A percentile compares a stretch with the other conserved stretches of the same genome.
Conservation (phyloP, 30 jellyfish, hydroid and myxozoan species). For the Hydra vulgaris region DNA sequence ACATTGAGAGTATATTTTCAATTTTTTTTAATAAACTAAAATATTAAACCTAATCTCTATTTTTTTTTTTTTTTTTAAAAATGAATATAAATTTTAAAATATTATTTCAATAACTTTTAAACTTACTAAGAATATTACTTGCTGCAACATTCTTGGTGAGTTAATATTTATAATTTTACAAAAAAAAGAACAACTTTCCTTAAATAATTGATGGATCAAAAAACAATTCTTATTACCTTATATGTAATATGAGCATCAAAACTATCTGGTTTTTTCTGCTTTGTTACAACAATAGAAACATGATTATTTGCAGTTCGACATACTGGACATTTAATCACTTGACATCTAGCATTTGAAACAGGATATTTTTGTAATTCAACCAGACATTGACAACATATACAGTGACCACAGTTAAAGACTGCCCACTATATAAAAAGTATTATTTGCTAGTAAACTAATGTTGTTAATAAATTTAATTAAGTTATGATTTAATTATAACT, state of each 20-base stretch:
- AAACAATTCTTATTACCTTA: conserved; percentile 1
- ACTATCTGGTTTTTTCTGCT: conserved; percentile 14
- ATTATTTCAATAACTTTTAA: no score
- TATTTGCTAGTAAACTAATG: not conserved
- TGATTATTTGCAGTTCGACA: conserved; percentile 50
- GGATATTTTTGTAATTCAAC: conserved; percentile 30
- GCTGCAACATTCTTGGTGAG: no score
- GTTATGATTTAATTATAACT: no score
- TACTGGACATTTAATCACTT: conserved; percentile 50
- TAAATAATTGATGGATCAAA: not conserved
- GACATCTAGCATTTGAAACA: conserved; percentile 14
- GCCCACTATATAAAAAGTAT: conserved; percentile 63
- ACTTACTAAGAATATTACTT: no score
- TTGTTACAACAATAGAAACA: conserved; percentile 55
- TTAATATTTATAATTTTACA: no score
- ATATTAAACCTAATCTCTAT: no score
- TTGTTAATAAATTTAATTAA: no score
- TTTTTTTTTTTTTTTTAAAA: no score
- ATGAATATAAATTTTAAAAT: no score
- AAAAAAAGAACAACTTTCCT: no score
- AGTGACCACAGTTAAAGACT: conserved; percentile 80
- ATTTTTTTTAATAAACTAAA: no score
- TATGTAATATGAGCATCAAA: conserved; percentile 8
- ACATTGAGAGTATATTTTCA: no score
- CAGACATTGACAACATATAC: conserved; percentile 64